Evolutionary conservation across 2,888 invertebrate species (phyloP), one percentile per base, ranked within the genome.

Genomic region (Oxytorus armatus): DNA sequence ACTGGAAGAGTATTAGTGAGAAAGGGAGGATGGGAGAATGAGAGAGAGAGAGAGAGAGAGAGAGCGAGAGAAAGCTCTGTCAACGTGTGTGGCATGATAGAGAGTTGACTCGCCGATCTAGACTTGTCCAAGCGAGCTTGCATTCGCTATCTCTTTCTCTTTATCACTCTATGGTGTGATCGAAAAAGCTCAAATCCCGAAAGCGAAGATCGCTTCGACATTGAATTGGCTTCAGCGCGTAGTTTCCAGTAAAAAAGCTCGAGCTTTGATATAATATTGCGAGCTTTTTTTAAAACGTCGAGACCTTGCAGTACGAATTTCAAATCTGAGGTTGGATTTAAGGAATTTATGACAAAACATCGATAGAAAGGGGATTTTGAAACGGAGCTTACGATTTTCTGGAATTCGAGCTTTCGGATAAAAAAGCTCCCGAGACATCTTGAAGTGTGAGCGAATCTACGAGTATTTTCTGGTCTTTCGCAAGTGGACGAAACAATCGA

Each of bases 1-100:
- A 79, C 79, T 69, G 77, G 59, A 69, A 77, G 63, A 79, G 73
- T 74, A 80, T 77, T 65, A 80, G 55, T 49, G 61, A 55, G 39
- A 18, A 57, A 44, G 55, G 36, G 39, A 55, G 39, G 36, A 33
- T 29, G 49, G 18, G 55, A 57, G 39, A 49, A 10, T 7, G 55
- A 44, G 47, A 47, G 16, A 14, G 29, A 16, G 42, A 7, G 47
- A 47, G 25, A 18, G 7, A 47, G 39, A 18, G 44, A 47, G 16
- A 25, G 47, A 44, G 44, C 29, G 18, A 29, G 11, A 33, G 29
- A 16, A 42, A 33, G 14, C 36, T 49, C 55, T 75, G 61, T 77
- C 70, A 75, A 81, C 74, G 83, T 68, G 77, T 72, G 68, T 63
- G 49, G 65, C 14, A 70, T 73, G 81, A 69, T 51, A 55, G 72